Conservation (phyloP, 2,113 vertebrate genomes). For the Motacilla alba region DNA sequence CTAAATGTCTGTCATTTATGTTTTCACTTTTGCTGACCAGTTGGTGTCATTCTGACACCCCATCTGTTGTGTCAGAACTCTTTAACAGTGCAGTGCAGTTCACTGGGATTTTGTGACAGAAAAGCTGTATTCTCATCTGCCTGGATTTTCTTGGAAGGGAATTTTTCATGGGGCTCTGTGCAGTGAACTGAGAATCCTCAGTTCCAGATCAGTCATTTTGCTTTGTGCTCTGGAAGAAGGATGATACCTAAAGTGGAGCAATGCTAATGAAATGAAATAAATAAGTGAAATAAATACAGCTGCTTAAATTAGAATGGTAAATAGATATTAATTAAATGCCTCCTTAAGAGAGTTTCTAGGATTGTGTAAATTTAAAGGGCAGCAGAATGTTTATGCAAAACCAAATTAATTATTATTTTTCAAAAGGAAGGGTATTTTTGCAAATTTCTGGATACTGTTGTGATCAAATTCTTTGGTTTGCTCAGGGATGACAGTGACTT, state of each 20-base stretch:
- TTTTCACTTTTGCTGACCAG: constrained; percentile 8
- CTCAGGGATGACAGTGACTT: background rate
- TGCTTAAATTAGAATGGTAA: background rate
- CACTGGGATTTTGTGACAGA: constrained; percentile 19
- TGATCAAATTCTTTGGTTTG: background rate
- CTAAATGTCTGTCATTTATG: constrained; percentile 10
- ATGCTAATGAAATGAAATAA: background rate
- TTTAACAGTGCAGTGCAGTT: constrained; percentile 22
- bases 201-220: background rate
- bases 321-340: background rate
- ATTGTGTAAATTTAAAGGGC: background rate
- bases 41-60: constrained; percentile 44
- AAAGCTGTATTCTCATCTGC: constrained; percentile 4
- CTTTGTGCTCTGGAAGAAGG: background rate
- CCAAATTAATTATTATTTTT: background rate
- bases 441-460: background rate
- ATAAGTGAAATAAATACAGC: background rate
- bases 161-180: background rate
- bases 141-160: background rate
- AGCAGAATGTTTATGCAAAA: background rate
- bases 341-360: background rate
- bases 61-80: constrained; percentile 63
- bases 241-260: background rate
- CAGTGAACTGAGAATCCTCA: background rate
- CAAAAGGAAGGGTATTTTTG: background rate